phyloP scores from a whole-genome alignment of 1,140 invertebrate genomes.

The Drosophila fuyamai region DNA sequence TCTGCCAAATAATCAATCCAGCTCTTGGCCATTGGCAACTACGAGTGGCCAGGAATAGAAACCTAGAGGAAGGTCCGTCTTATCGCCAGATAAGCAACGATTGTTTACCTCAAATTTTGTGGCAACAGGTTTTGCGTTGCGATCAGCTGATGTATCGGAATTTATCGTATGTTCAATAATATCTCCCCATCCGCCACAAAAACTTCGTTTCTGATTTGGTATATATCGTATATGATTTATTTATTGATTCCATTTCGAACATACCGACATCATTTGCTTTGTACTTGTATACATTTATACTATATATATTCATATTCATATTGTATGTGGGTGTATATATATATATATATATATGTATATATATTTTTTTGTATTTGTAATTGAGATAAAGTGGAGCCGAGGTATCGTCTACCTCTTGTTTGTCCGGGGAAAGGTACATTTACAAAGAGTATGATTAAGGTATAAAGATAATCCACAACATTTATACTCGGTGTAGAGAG shows the following conservation, averaged over 20 bases:
- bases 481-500: conserved; percentile 59
- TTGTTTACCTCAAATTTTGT: conserved; percentile 25
- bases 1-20: conserved; percentile 15
- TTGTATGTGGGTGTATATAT: conserved; percentile 11
- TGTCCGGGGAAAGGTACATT: conserved; percentile 47
- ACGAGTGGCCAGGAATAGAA: conserved; percentile 24
- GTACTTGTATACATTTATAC: conserved; percentile 52
- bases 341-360: conserved; percentile 7
- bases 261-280: conserved; percentile 27
- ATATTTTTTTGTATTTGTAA: conserved; percentile 18
- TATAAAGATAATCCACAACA: conserved; percentile 56
- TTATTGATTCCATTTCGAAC: conserved; percentile 38
- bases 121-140: neutral
- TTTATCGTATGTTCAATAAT: conserved; percentile 3
- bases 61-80: conserved; percentile 28
- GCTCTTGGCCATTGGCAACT: conserved; percentile 38
- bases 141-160: conserved; percentile 30
- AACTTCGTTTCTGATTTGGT: neutral
- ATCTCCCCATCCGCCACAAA: neutral
- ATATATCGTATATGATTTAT: conserved; percentile 44
- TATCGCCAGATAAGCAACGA: conserved; percentile 31
- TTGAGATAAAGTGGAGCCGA: conserved; percentile 28
- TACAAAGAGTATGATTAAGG: conserved; percentile 45
- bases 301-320: conserved; percentile 13
- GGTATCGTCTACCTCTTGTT: neutral